phyloP scores from a whole-genome alignment of 2,888 invertebrate species.

The Lycocerus yunnanus region DNA sequence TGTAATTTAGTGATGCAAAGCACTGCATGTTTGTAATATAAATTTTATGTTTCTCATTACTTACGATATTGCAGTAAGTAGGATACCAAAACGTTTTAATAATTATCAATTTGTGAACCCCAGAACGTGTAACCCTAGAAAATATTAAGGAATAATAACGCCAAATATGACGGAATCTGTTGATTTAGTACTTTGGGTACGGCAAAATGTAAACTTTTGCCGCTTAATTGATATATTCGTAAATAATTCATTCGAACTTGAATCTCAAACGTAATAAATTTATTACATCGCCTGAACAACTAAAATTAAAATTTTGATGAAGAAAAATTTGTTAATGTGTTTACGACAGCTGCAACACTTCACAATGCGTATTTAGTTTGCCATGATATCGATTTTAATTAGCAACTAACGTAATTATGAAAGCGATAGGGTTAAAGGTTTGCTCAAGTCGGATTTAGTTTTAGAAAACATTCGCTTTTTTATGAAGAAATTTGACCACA shows the following conservation, averaged over 20 bases:
- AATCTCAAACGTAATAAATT: not conserved
- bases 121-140: not conserved
- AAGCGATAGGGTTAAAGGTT: not conserved
- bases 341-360: not conserved
- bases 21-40: not conserved
- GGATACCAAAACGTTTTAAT: not conserved
- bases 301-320: not conserved
- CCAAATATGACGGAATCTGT: constrained; percentile 3
- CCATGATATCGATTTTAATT: not conserved
- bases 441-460: not conserved
- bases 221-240: not conserved
- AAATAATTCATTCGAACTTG: not conserved
- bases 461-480: not conserved
- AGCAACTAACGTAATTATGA: not conserved
- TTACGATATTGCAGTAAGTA: not conserved
- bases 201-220: not conserved
- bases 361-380: not conserved
- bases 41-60: not conserved
- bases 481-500: not conserved
- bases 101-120: not conserved
- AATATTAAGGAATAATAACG: constrained; percentile 2
- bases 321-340: not conserved
- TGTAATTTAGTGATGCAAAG: not conserved
- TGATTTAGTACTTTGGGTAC: not conserved
- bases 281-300: not conserved